Base-by-base conservation (phyloP, 2,888 invertebrate genomes). In the Acleris literana region DNA sequence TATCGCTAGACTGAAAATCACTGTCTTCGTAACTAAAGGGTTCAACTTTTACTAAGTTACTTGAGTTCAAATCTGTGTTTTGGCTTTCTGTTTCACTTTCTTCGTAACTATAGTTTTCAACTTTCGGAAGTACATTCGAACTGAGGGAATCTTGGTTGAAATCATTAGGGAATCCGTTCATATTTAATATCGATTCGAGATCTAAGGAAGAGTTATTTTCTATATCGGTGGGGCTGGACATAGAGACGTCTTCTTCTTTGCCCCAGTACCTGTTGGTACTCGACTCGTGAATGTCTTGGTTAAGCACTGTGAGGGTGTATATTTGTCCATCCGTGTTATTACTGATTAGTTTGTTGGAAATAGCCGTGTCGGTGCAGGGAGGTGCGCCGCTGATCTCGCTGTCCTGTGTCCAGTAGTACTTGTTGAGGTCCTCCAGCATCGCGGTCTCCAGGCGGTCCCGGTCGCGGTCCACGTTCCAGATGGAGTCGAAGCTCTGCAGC, bases 271-370 rank as follows among this genome's bases (percentile, higher is more conserved):
- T 93, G 85, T 94, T 93, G 79, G 95, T 92, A 85, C 93, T 88
- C 76, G 93, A 86, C 75, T 95, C 95, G 75, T 96, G 96, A 81
- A 94, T 90, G 71, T 95, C 95, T 78, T 97, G 97, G 86, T 97
- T 97, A 81, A 97, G 94, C 83, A 97, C 97, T 79, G 97, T 97
- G 71, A 97, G 90, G 65, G 97, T 97, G 85, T 97, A 97, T 80
- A 97, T 97, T 84, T 95, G 95, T 72, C 96, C 96, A 78, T 96
- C 96, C n/a, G 96, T 95, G 79, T 95, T 95, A 73, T 87, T 89
- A 69, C 91, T 92, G 70, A 91, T 92, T 69, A 92, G 78, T 80
- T 93, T 93, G 75, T 93, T 92, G 46, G 91, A 89, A 75, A 92
- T 89, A 58, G 93, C 92, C 69, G 92, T 87, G 71, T 93, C 90